Base-by-base conservation (phyloP, 1,140 invertebrate species). In the Drosophila rufa region DNA sequence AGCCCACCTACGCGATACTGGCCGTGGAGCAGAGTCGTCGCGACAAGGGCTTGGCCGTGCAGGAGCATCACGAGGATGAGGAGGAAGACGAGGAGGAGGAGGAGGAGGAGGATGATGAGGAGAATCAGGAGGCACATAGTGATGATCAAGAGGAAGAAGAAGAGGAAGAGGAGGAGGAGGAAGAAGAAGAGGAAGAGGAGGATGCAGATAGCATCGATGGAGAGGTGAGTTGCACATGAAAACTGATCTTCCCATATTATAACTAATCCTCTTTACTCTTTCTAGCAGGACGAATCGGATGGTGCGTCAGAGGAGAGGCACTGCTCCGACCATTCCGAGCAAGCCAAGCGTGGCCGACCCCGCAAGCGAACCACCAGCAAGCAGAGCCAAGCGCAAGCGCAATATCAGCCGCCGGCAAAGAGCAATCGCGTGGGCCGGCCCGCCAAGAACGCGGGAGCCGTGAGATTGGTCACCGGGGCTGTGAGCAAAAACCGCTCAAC, bases 1-100 rank as follows among this genome's bases (percentile, higher is more conserved):
- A 80, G 56, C 91, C 92, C 11, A 93, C 92, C 6, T 92, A 93
- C 80, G 92, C 92, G 42, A 93, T 93, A 71, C 45, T 92, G 19
- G 79, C 85, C 17, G 76, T 92, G 17, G 82, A 92, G 70, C 80
- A 86, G 42, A 64, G 70, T 60, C 83, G 86, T 46, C 75, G 85
- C 5, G 86, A 86, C 22, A 90, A 77, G 56, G 86, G 85, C 0
- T 51, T 91, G 50, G 50, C 36, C 15, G 83, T 89, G 57, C 83
- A 69, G 61, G 82, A 91, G 11, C 84, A 89, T 40, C 69, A 75
- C 2, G 55, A 75, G 1, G 71, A 71, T 2, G 75, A 50, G 11
- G 58, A 66, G 4, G 55, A 75, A 3, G 17, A 50, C 0, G 62
- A 67, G 0, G 57, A 50, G 2, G 66, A 62, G 0, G 75, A 71